phyloP scores from a whole-genome alignment of 2,888 invertebrate genomes.

The Hymenopus coronatus region DNA sequence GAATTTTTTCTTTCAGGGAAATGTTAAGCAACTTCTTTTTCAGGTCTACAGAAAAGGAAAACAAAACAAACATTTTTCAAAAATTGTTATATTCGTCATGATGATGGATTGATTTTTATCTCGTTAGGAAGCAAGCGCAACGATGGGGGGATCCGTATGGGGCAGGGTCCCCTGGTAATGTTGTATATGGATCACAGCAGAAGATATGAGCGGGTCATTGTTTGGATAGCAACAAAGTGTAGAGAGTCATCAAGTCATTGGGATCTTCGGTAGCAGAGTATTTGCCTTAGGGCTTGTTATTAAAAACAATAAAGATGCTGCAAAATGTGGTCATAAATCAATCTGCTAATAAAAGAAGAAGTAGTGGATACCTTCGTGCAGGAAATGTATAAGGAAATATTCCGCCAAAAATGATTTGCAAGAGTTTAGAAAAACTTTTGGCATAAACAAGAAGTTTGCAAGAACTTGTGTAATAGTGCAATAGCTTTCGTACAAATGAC shows the following conservation, averaged over 20 bases:
- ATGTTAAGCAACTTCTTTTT: conserved; percentile 34
- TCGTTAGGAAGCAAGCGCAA: conserved; percentile 31
- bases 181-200: neutral
- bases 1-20: conserved; percentile 28
- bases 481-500: neutral
- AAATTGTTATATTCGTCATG: conserved; percentile 15
- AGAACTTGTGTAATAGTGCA: neutral
- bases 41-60: conserved; percentile 28
- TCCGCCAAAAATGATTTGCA: neutral
- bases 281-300: neutral
- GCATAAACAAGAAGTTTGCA: neutral
- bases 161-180: neutral
- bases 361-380: neutral
- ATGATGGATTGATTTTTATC: conserved; percentile 33
- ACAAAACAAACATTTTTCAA: neutral
- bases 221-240: neutral
- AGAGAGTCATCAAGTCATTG: neutral
- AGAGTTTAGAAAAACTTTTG: neutral
- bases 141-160: conserved; percentile 33
- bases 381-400: neutral
- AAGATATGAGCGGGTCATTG: neutral
- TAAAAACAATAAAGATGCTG: neutral
- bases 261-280: neutral
- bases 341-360: neutral
- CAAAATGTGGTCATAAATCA: neutral